Conservation (phyloP, 1,140 invertebrate species). For the Zaprionus inermis region DNA sequence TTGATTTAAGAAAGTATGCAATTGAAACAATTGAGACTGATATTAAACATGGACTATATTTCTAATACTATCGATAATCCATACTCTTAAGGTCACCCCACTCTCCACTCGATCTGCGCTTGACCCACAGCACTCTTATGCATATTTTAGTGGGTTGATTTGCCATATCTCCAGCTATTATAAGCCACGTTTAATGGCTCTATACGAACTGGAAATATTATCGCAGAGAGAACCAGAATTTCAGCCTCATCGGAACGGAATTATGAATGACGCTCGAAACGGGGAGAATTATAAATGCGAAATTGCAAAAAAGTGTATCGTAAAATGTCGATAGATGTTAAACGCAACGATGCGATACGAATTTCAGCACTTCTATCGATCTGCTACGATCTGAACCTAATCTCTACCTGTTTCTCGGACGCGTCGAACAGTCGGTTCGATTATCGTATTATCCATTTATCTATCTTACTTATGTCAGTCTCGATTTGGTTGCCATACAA, state of each 20-base stretch:
- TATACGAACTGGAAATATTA: conserved; percentile 6
- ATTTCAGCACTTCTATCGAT: conserved; percentile 8
- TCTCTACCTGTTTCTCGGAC: conserved; percentile 41
- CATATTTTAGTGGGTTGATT: not conserved
- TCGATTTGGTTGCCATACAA: conserved; percentile 56
- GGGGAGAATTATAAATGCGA: not conserved
- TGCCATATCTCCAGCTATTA: not conserved
- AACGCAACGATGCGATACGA: not conserved
- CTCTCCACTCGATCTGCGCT: not conserved
- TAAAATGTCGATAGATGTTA: conserved; percentile 4
- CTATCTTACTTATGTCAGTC: conserved; percentile 37
- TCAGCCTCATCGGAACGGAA: conserved; percentile 2
- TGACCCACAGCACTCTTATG: not conserved
- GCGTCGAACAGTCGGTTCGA: conserved; percentile 11
- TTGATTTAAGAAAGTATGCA: too few relatives aligned
- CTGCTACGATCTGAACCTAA: conserved; percentile 2
- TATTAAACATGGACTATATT: too few relatives aligned
- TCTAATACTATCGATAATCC: not conserved
- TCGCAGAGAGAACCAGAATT: not conserved
- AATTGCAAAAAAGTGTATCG: not conserved
- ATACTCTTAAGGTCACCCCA: not conserved
- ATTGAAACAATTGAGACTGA: too few relatives aligned
- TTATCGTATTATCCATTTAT: conserved; percentile 24
- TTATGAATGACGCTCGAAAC: conserved; percentile 2
- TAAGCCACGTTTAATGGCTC: not conserved